Evolutionary conservation across 2,888 invertebrate species (phyloP), one percentile per base, ranked within the genome.

Genomic region (Philereme transversata): DNA sequence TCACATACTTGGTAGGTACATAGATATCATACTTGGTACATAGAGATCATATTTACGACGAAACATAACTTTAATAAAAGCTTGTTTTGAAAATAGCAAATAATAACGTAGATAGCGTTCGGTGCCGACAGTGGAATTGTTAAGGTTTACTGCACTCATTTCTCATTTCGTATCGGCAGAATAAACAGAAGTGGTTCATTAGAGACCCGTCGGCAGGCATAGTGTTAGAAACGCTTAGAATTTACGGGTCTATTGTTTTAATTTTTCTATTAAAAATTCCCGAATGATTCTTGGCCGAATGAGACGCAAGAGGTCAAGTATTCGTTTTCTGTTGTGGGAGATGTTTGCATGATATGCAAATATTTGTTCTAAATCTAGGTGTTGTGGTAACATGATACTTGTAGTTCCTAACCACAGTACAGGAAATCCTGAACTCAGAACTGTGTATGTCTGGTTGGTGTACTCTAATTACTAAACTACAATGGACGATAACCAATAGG

Each of bases 131-230:
- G 73, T 73, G 44, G 53, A 78, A 81, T 84, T 83, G 81, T 83
- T 79, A 83, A 80, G 82, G 84, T 78, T 86, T 81, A 79, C 81
- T 86, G 85, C 84, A 87, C 83, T 83, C 84, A 84, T 87, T 87
- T 87, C 86, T 88, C 88, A 88, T 88, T 89, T 87, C 80, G 83
- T 82, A 87, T 87, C 81, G 82, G 74, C 82, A 85, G 74, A 88
- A 87, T 86, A 89, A 89, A 89, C 84, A 87, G 78, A 77, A 74
- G 79, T 81, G 83, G 86, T 88, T 88, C 85, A 90, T 88, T 88
- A 87, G 82, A 85, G 81, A 87, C 83, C 83, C 79, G 73, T 77
- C 78, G 80, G 72, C 82, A 76, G 63, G 50, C 81, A 79, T 73
- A 87, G 87, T 83, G 65, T 67, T 80, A 78, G 43, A 53, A 70